A percentile compares a stretch with the other conserved stretches of the same genome.
Evolutionary conservation across 2,888 invertebrate species (phyloP).

Genomic region (Erpobdella octoculata): DNA sequence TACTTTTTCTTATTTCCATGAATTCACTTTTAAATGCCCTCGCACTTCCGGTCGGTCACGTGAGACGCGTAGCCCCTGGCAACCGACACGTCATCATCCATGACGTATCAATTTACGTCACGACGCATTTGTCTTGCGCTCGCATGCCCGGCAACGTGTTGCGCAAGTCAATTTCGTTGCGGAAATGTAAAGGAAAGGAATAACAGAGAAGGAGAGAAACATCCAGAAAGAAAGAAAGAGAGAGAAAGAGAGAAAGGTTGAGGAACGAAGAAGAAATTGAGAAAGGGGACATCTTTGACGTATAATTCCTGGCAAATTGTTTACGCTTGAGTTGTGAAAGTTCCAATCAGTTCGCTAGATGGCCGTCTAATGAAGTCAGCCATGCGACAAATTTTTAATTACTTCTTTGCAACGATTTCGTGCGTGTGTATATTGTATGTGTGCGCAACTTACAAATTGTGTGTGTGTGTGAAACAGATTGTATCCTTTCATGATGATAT

Average conservation of each 20-base stretch:
- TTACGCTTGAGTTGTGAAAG: slow-evolving; percentile 3
- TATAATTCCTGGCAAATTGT: neutral
- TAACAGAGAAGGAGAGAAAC: too few relatives aligned
- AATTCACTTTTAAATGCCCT: slow-evolving; percentile 10
- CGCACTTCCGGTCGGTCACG: slow-evolving; percentile 11
- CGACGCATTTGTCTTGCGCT: slow-evolving; percentile 16
- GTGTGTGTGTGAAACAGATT: too few relatives aligned
- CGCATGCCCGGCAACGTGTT: neutral
- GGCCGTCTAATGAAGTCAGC: slow-evolving; percentile 3
- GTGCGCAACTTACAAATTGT: too few relatives aligned
- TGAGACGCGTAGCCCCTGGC: slow-evolving; percentile 27
- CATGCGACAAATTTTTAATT: slow-evolving; percentile 19
- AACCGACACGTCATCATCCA: slow-evolving; percentile 18
- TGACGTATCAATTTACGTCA: slow-evolving; percentile 30
- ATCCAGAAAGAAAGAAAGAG: too few relatives aligned
- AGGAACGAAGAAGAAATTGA: too few relatives aligned
- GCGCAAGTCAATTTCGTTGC: slow-evolving; percentile 17
- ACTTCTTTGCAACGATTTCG: neutral
- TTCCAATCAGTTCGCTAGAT: slow-evolving; percentile 17
- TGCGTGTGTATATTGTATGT: too few relatives aligned
- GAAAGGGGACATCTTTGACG: too few relatives aligned
- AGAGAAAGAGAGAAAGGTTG: too few relatives aligned
- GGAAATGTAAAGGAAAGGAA: too few relatives aligned
- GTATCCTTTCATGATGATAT: too few relatives aligned
- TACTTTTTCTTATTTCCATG: neutral